Evolutionary conservation across 35 echinoderm and acorn worm genomes (phyloP).

Genomic region (Heliocidaris tuberculata): DNA sequence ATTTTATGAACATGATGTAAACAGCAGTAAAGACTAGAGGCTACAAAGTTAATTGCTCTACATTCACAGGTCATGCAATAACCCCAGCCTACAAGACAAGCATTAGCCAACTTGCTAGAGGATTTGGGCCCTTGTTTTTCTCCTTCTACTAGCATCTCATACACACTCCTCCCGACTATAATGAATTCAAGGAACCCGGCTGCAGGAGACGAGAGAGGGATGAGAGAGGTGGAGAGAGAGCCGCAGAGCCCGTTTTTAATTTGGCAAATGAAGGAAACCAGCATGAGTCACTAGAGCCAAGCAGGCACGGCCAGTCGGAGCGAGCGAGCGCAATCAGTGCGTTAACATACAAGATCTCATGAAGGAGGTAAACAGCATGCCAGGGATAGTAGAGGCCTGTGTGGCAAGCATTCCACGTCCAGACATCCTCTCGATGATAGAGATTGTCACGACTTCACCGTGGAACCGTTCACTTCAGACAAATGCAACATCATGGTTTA

Average conservation of each 20-base stretch:
- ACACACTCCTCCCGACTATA: not conserved
- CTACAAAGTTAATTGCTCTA: not conserved
- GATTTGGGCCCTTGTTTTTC: not conserved
- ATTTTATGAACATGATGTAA: not conserved
- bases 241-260: constrained; percentile 28
- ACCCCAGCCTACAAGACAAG: not conserved
- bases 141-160: not conserved
- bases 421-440: not conserved
- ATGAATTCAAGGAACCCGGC: constrained; percentile 9
- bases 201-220: not conserved
- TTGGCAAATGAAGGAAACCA: constrained; percentile 42
- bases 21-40: not conserved
- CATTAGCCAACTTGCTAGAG: not conserved
- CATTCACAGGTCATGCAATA: not conserved
- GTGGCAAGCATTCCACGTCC: not conserved
- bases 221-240: not conserved
- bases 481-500: not conserved
- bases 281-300: constrained; percentile 5
- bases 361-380: not conserved
- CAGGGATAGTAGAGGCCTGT: not conserved
- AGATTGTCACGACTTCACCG: not conserved
- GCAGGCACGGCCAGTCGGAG: not conserved
- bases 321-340: constrained; percentile 20
- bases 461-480: not conserved
- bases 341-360: not conserved